Evolutionary conservation across 30 jellyfish, hydroid and myxozoan species (phyloP).

Genomic region (Hydractinia symbiolongicarpus): DNA sequence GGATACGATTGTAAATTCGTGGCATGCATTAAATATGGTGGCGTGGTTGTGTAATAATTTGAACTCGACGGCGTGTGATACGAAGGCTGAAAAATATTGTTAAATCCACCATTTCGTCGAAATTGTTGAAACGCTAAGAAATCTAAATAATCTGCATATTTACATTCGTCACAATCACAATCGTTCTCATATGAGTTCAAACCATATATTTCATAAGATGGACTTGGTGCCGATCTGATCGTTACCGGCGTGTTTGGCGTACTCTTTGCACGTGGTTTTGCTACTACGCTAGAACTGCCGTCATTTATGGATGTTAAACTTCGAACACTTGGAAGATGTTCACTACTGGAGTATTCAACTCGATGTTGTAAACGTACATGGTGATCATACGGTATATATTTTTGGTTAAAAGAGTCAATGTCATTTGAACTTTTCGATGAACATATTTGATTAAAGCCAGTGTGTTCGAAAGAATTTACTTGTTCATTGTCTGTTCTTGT

Average conservation of each 20-base stretch:
- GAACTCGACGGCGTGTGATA: neutral
- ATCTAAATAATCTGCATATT: constrained; percentile 1
- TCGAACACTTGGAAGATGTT: neutral
- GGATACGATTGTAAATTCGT: neutral
- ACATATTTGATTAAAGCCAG: neutral
- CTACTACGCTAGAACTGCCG: no score
- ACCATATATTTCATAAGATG: neutral
- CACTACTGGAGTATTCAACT: neutral
- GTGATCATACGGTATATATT: neutral
- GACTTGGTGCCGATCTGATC: neutral
- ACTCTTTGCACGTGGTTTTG: neutral
- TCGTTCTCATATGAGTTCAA: neutral
- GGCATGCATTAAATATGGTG: neutral
- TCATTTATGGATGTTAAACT: constrained; percentile 3
- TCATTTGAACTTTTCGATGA: neutral
- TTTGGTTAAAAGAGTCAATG: neutral
- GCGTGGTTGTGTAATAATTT: neutral
- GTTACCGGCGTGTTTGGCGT: constrained; percentile 8
- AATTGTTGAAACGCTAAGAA: constrained; percentile 15
- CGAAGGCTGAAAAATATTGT: neutral
- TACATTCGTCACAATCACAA: constrained; percentile 22
- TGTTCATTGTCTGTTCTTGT: neutral
- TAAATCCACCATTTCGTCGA: neutral
- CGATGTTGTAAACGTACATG: neutral
- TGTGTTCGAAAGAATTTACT: neutral